Evolutionary conservation across 2,888 invertebrate genomes (phyloP), one percentile per base, ranked within the genome.

Genomic region (Drosophila demipolita): DNA sequence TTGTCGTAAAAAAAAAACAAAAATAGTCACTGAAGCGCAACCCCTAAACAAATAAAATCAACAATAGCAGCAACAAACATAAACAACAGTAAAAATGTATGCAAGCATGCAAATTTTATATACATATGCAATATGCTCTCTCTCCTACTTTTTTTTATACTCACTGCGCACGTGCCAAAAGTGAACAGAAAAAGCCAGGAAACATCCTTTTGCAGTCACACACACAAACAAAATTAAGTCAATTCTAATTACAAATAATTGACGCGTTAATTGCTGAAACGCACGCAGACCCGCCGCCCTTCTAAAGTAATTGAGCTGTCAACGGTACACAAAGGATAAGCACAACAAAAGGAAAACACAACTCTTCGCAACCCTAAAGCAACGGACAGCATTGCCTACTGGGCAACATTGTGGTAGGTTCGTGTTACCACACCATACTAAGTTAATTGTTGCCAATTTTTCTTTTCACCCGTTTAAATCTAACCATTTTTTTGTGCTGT

Each of bases 221-320:
- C 45, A 77, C 54, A 54, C 17, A 54, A 26, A 38, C 17, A 78
- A 77, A 78, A 84, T 85, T 73, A 78, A 80, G 86, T 82, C 82
- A 87, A 80, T 85, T 82, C 75, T 76, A 89, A 87, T 89, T 89
- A 71, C 76, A 80, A 85, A 89, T 87, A 89, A 89, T 89, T 87
- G 86, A 80, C 58, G 72, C 77, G 85, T 85, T 89, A 87, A 87
- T 87, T 87, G 78, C 80, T 33, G 33, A 61, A 55, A 38, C 61
- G 63, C 87, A 87, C 85, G 87, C 87, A 55, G 49, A 53, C 60
- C 62, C 58, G 55, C 35, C 66, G 54, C 68, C 68, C 65, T 53
- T 69, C 75, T 78, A 87, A 88, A 71, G 74, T 85, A 85, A 85
- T 86, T 85, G 89, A 85, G 84, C 83, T 86, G 87, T 88, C 87